A percentile compares a stretch with the other conserved stretches of the same genome.
phyloP scores from a whole-genome alignment of 2,797 vertebrate species.

The Capromys pilorides region DNA sequence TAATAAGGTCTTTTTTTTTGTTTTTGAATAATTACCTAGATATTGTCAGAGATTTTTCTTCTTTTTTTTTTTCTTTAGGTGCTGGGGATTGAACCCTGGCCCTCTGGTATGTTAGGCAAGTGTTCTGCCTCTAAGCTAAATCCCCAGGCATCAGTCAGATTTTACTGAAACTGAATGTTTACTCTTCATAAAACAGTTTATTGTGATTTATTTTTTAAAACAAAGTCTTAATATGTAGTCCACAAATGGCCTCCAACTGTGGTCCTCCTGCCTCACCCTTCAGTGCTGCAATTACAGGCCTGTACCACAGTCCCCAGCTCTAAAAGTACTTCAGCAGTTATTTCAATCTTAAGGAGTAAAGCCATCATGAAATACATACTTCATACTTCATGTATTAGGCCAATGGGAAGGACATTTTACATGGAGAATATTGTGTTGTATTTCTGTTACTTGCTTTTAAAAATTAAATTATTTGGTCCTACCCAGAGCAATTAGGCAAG shows the following conservation, averaged over 20 bases:
- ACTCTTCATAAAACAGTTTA: not conserved
- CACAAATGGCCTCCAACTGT: not conserved
- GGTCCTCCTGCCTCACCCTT: not conserved
- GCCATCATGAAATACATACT: not conserved
- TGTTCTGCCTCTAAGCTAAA: not conserved
- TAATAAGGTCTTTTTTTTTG: slow-evolving; percentile 26
- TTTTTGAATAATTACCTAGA: slow-evolving; percentile 3
- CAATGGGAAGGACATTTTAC: not conserved
- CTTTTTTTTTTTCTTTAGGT: not conserved
- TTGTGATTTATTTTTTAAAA: not conserved
- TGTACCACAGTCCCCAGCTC: not conserved
- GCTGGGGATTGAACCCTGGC: not conserved
- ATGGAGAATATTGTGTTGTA: not conserved
- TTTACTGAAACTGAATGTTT: not conserved
- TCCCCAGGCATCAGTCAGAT: not conserved
- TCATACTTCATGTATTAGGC: not conserved
- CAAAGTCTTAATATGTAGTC: not conserved
- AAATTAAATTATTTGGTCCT: not conserved
- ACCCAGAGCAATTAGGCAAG: not conserved
- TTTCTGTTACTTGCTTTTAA: not conserved
- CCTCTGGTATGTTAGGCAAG: not conserved
- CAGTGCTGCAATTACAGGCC: not conserved
- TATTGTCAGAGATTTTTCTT: not conserved
- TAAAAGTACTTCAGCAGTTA: slow-evolving; percentile 10
- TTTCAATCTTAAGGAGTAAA: slow-evolving; percentile 1